Evolutionary conservation across 2,888 invertebrate species (phyloP).

Genomic region (Physocephala rufipes): DNA sequence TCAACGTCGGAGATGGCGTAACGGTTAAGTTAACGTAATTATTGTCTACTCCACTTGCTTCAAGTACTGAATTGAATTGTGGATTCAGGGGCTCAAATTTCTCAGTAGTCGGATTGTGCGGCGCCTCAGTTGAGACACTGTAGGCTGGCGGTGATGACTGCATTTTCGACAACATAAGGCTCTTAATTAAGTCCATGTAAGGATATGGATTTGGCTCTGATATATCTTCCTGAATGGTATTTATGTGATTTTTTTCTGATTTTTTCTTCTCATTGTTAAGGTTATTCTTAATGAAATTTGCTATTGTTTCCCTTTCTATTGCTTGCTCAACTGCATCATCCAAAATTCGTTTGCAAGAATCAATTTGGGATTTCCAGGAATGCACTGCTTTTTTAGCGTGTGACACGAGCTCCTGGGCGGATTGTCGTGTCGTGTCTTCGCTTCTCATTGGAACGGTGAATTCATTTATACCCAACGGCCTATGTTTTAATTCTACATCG

Average conservation of each 20-base stretch:
- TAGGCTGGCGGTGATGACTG: neutral
- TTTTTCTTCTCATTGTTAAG: neutral
- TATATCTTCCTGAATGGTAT: neutral
- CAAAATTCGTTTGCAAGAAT: slow-evolving; percentile 43
- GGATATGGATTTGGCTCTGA: neutral
- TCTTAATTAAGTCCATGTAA: neutral
- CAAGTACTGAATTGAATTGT: neutral
- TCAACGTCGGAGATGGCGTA: neutral
- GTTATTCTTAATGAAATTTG: neutral
- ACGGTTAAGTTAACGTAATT: neutral
- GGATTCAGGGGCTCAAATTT: slow-evolving; percentile 2
- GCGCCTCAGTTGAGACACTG: neutral
- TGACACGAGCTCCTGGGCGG: slow-evolving; percentile 40
- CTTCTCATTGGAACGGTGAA: slow-evolving; percentile 36
- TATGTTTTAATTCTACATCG: slow-evolving; percentile 12
- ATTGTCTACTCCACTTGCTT: neutral
- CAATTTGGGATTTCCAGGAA: slow-evolving; percentile 47
- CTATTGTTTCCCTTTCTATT: slow-evolving; percentile 23
- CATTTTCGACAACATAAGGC: neutral
- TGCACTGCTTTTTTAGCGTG: slow-evolving; percentile 44
- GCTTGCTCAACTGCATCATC: slow-evolving; percentile 42
- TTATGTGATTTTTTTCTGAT: neutral
- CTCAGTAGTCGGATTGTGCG: neutral
- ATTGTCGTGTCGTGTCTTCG: slow-evolving; percentile 9
- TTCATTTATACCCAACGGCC: slow-evolving; percentile 39